Percentiles rank a stretch among this genome's conserved stretches.
phyloP scores from a whole-genome alignment of 1,140 invertebrate genomes.

The Ephestia elutella region DNA sequence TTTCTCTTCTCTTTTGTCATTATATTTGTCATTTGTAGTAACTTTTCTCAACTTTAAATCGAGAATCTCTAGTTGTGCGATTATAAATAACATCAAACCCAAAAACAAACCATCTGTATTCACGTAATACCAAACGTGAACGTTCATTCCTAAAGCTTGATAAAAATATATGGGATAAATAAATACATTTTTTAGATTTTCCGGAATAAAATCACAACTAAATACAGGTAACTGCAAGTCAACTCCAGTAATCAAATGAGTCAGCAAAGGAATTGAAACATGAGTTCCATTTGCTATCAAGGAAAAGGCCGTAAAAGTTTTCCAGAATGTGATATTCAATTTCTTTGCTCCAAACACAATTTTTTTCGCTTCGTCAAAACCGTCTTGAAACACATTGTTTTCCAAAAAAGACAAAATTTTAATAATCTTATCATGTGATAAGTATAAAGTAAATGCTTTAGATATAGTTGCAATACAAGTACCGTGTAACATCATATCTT shows the following conservation, averaged over 20 bases:
- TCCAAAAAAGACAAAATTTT: conserved; percentile 39
- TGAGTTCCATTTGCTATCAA: conserved; percentile 35
- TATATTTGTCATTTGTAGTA: conserved; percentile 13
- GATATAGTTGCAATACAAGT: conserved; percentile 31
- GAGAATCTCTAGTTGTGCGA: conserved; percentile 51
- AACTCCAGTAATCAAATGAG: conserved; percentile 30
- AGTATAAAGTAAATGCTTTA: conserved; percentile 43
- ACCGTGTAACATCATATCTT: conserved; percentile 50
- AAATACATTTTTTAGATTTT: conserved; percentile 26
- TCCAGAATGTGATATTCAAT: conserved; percentile 45
- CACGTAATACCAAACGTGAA: conserved; percentile 40
- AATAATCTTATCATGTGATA: conserved; percentile 31
- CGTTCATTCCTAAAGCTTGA: conserved; percentile 47
- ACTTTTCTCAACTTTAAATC: conserved; percentile 35
- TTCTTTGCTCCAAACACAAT: conserved; percentile 39
- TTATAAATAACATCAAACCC: conserved; percentile 42
- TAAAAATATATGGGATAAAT: conserved; percentile 48
- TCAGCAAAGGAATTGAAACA: conserved; percentile 34
- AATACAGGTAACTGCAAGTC: conserved; percentile 34
- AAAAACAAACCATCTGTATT: conserved; percentile 51
- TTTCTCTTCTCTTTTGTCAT: conserved; percentile 13
- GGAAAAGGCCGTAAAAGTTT: conserved; percentile 33
- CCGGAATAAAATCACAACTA: conserved; percentile 46
- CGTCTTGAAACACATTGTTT: conserved; percentile 42
- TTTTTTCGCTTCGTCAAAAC: conserved; percentile 27